Evolutionary conservation across 2,797 vertebrate genomes (phyloP), one percentile per base, ranked within the genome.

Genomic region (Acanthurus leucopareius): DNA sequence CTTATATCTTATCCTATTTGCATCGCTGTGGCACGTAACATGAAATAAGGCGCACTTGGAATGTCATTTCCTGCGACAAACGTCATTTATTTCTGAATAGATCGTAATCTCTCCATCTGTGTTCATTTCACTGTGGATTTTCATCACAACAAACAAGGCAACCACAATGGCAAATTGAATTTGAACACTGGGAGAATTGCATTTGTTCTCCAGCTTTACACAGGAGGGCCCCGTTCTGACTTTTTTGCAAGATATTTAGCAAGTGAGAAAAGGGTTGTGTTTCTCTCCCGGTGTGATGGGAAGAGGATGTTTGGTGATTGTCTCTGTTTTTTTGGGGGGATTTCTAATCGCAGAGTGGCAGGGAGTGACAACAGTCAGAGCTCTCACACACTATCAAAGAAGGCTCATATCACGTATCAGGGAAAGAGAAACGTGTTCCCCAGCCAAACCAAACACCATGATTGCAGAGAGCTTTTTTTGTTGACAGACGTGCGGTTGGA

Each of bases 1-100:
- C 65, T 13, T 35, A 1, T 10, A 66, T 9, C 51, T 59, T 59
- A 69, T 73, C 63, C 54, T 57, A 58, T 79, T 71, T 78, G 19
- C 73, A 62, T 80, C 60, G 2, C 25, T 0, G 52, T 20, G 42
- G 45, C 62, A 35, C 16, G 52, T 25, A 16, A n/a, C 51, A 14
- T 32, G 15, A 82, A 80, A 40, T 51, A 10, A 0, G 19, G 20
- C 9, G 2, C 20, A 60, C 73, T 76, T 68, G 54, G 49, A 83
- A 73, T 80, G 78, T 64, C 58, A 82, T 90, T 90, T 88, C 84
- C 83, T 82, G 86, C 10, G 1, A 80, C 73, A 66, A 51, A 78
- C 69, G 63, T 69, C 13, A 56, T 84, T 83, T 81, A 61, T 81
- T 65, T 35, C 65, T 15, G 44, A 63, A 71, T 15, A 56, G 84